Conservation (phyloP, 2,797 vertebrate species). For the Benthosema pterotum region DNA sequence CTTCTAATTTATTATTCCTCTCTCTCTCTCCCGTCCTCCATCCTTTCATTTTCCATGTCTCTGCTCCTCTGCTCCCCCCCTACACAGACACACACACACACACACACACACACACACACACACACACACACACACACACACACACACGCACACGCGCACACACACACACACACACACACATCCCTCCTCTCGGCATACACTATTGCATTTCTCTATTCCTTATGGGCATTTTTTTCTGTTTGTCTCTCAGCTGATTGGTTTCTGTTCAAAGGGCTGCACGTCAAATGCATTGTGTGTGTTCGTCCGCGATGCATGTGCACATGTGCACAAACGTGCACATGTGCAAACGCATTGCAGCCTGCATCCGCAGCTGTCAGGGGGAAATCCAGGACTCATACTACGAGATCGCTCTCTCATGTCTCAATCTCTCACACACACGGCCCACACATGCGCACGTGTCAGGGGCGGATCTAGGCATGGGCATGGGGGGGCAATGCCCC, state of each 20-base stretch:
- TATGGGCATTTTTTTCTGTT: neutral
- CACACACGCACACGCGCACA: no score
- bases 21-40: no score
- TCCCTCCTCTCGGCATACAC: conserved; percentile 12
- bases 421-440: no score
- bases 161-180: neutral
- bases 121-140: no score
- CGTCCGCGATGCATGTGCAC: no score
- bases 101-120: no score
- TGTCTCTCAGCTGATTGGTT: conserved; percentile 21
- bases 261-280: conserved; percentile 4
- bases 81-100: no score
- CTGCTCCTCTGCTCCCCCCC: conserved; percentile 2
- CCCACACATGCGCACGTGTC: no score
- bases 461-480: no score
- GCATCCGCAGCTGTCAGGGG: no score
- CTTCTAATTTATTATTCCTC: neutral
- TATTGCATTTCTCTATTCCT: conserved; percentile 19
- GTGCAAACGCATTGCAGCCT: neutral
- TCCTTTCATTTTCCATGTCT: conserved; percentile 1
- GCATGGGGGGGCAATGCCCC: no score
- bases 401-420: neutral
- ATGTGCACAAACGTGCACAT: neutral
- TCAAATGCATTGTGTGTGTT: conserved; percentile 9
- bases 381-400: no score